These are phyloP conservation scores for Hirtodrosophila duncani DNA, from an alignment of 2,888 invertebrate genomes.

Conservation along the genomic window DNA sequence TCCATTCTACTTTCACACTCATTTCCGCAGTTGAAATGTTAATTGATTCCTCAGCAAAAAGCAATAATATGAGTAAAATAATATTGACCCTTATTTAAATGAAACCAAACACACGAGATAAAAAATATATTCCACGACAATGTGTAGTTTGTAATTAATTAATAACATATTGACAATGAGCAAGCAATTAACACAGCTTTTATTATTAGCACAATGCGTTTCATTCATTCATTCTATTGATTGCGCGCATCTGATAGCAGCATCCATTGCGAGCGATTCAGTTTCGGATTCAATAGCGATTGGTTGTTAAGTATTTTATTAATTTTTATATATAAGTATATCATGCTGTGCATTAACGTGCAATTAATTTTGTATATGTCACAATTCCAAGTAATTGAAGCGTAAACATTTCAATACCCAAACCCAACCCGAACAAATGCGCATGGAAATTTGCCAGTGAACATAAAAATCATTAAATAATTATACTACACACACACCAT, in stretches of 20 bases:
- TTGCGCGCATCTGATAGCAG: too few relatives aligned
- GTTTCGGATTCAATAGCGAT: constrained; percentile 19
- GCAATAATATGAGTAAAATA: neutral
- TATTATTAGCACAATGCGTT: constrained; percentile 31
- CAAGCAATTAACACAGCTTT: constrained; percentile 59
- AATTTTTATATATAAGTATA: constrained; percentile 14
- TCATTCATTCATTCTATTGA: constrained; percentile 28
- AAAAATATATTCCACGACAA: constrained; percentile 1
- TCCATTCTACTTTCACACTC: too few relatives aligned
- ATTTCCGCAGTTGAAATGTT: too few relatives aligned
- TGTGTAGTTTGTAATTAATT: constrained; percentile 57
- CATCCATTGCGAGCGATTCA: constrained; percentile 19
- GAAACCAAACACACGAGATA: neutral
- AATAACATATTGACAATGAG: constrained; percentile 51
- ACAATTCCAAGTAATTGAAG: constrained; percentile 54
- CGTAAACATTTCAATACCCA: constrained; percentile 59
- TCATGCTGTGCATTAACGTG: constrained; percentile 47
- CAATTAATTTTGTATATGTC: constrained; percentile 55
- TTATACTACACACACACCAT: constrained; percentile 33
- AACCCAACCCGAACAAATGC: neutral
- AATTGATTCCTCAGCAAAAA: too few relatives aligned
- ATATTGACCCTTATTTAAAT: neutral
- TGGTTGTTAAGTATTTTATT: constrained; percentile 4
- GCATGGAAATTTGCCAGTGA: constrained; percentile 32
- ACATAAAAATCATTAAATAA: constrained; percentile 54